These are phyloP conservation scores for Drosophila putrida DNA, from an alignment of 2,888 invertebrate species.

Conservation along the genomic window DNA sequence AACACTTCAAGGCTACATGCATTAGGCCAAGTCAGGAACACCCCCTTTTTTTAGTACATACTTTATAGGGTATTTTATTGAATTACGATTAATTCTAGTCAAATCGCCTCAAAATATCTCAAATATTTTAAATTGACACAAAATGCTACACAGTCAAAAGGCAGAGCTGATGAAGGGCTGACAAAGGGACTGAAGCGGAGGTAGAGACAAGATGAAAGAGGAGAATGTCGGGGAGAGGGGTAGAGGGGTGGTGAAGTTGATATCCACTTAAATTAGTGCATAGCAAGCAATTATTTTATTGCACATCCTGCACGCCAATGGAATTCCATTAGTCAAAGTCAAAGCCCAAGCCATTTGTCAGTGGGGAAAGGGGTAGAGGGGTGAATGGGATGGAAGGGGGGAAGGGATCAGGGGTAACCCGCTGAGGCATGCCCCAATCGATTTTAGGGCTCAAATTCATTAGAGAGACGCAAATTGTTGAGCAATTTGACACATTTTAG, in stretches of 20 bases:
- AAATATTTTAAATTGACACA: conserved; percentile 35
- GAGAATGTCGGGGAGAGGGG: neutral
- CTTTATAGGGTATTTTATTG: conserved; percentile 4
- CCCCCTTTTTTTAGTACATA: neutral
- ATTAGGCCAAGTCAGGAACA: neutral
- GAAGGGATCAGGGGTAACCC: neutral
- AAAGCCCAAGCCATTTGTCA: conserved; percentile 52
- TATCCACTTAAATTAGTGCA: conserved; percentile 57
- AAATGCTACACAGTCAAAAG: conserved; percentile 4
- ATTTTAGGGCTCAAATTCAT: conserved; percentile 63
- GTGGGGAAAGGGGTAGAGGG: neutral
- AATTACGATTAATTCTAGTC: conserved; percentile 7
- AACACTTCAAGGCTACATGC: neutral
- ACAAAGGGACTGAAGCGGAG: too few relatives aligned
- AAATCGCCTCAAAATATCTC: conserved; percentile 28
- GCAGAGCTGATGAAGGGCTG: neutral
- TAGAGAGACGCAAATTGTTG: conserved; percentile 51
- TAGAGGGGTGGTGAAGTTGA: neutral
- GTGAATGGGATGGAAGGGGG: neutral
- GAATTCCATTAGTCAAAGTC: conserved; percentile 76
- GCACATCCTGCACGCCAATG: conserved; percentile 47
- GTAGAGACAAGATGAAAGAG: neutral
- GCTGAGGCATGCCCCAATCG: conserved; percentile 48
- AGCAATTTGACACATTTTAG: conserved; percentile 61
- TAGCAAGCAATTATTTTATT: conserved; percentile 60